A percentile compares a stretch with the other conserved stretches of the same genome.
phyloP scores from a whole-genome alignment of 2,888 invertebrate genomes.

The Bellardia pandia region DNA sequence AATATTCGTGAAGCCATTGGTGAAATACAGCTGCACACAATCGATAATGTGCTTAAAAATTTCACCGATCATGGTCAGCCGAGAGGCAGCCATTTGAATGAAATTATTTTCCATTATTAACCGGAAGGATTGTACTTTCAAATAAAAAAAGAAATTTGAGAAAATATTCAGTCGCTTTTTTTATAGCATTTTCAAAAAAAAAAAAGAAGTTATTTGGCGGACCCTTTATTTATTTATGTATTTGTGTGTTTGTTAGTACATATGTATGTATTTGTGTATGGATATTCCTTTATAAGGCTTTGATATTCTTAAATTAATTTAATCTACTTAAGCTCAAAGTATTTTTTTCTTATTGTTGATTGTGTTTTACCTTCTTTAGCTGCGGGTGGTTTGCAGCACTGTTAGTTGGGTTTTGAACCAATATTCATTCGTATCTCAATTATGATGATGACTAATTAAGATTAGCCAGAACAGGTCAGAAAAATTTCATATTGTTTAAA shows the following conservation, averaged over 20 bases:
- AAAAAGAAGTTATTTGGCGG: too few relatives aligned
- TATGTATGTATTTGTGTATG: not conserved
- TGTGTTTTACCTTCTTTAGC: not conserved
- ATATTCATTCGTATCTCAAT: not conserved
- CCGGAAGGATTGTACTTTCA: too few relatives aligned
- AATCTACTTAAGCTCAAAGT: slow-evolving; percentile 17
- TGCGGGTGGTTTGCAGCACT: slow-evolving; percentile 17
- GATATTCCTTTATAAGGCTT: slow-evolving; percentile 1
- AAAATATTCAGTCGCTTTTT: too few relatives aligned
- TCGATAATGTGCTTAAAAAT: too few relatives aligned
- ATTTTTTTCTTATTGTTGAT: not conserved
- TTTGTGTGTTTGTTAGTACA: not conserved
- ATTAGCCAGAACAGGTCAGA: slow-evolving; percentile 4
- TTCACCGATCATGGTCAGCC: too few relatives aligned
- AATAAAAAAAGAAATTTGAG: too few relatives aligned
- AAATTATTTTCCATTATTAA: too few relatives aligned
- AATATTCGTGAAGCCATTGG: too few relatives aligned
- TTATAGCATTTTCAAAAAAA: too few relatives aligned
- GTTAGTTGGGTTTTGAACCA: slow-evolving; percentile 1
- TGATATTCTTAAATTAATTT: slow-evolving; percentile 34
- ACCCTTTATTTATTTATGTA: too few relatives aligned
- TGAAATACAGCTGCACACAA: too few relatives aligned
- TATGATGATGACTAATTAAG: slow-evolving; percentile 14
- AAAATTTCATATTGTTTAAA: not conserved
- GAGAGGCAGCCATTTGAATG: too few relatives aligned